Conservation (phyloP, 2,797 vertebrate genomes). For the Sebastes hubbsi region DNA sequence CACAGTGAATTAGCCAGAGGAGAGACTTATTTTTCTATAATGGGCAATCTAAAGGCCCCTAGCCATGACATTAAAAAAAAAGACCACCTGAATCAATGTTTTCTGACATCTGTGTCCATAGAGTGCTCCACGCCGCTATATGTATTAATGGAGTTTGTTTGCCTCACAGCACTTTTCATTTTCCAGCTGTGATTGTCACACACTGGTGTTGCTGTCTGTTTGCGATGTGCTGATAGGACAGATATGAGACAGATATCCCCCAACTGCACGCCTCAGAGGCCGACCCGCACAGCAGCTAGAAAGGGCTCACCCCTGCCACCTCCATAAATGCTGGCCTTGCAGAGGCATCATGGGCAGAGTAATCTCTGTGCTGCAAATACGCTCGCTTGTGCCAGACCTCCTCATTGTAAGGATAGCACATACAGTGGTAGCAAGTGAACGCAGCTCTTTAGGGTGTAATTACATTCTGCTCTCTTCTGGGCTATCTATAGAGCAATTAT, state of each 20-base stretch:
- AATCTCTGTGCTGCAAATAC: slow-evolving; percentile 53
- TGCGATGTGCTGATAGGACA: slow-evolving; percentile 74
- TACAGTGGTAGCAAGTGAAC: neutral
- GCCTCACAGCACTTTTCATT: slow-evolving; percentile 79
- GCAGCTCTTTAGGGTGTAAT: slow-evolving; percentile 58
- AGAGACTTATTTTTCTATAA: slow-evolving; percentile 22
- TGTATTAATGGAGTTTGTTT: slow-evolving; percentile 81
- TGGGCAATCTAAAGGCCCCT: slow-evolving; percentile 37
- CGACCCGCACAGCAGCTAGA: slow-evolving; percentile 30
- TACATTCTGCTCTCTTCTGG: slow-evolving; percentile 43
- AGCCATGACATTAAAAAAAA: slow-evolving; percentile 23
- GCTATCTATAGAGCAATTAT: slow-evolving; percentile 65
- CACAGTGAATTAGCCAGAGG: slow-evolving; percentile 34
- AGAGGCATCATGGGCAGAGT: slow-evolving; percentile 46
- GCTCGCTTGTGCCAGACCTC: slow-evolving; percentile 24
- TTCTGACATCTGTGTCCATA: slow-evolving; percentile 71
- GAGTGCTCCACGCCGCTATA: slow-evolving; percentile 47
- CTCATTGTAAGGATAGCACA: neutral
- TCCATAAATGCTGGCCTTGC: slow-evolving; percentile 67
- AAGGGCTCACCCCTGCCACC: slow-evolving; percentile 50
- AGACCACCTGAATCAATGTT: slow-evolving; percentile 68
- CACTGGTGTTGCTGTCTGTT: slow-evolving; percentile 48
- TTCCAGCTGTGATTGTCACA: slow-evolving; percentile 76
- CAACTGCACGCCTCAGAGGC: slow-evolving; percentile 22
- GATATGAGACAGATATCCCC: slow-evolving; percentile 68